Percentiles rank a stretch among this genome's conserved stretches.
Evolutionary conservation across 92 coral and sea anemone species (phyloP).

Genomic region (Zoanthus solanderi): DNA sequence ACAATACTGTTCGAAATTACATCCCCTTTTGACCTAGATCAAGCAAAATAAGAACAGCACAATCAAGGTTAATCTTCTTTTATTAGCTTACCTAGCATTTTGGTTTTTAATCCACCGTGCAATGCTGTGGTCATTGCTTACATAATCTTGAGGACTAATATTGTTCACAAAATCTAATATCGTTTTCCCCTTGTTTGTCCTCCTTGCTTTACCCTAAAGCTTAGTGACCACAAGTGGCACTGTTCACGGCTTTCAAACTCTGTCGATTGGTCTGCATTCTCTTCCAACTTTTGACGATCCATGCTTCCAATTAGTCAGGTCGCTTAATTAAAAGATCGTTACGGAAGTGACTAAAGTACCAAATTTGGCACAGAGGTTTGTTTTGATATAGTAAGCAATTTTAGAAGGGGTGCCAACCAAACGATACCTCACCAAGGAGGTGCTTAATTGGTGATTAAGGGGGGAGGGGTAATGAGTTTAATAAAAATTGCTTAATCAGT

Average conservation of each 20-base stretch:
- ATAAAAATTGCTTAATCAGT: neutral
- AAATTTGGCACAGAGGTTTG: neutral
- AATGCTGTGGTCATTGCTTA: neutral
- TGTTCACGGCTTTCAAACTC: conserved; percentile 21
- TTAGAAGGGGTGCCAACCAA: neutral
- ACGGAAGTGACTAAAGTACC: neutral
- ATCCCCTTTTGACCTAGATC: neutral
- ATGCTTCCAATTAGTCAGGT: neutral
- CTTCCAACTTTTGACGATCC: neutral
- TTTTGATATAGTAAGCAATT: neutral
- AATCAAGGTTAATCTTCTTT: neutral
- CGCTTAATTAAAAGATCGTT: no score
- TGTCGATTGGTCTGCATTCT: neutral
- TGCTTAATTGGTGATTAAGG: no score
- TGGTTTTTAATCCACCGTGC: neutral
- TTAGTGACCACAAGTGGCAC: conserved; percentile 29
- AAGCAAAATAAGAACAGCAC: neutral
- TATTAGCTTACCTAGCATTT: neutral
- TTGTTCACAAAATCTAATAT: conserved; percentile 9
- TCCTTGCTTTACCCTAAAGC: neutral
- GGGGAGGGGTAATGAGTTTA: neutral
- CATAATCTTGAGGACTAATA: conserved; percentile 15
- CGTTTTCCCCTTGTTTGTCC: neutral
- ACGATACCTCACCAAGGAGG: neutral
- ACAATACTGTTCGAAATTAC: conserved; percentile 19